phyloP scores from a whole-genome alignment of 2,113 vertebrate species.

The Aegithalos caudatus region DNA sequence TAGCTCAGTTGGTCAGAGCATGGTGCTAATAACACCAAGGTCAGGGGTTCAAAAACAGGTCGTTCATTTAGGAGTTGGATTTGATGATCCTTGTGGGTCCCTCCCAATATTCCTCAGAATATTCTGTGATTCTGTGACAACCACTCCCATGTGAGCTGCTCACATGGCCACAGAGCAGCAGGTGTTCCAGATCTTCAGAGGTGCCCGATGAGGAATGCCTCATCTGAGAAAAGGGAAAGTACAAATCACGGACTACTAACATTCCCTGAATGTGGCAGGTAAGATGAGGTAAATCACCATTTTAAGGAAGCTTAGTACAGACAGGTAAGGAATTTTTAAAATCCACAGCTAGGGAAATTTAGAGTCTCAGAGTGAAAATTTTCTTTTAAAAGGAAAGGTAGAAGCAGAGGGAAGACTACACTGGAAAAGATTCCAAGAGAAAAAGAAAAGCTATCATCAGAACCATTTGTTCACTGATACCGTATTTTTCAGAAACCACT shows the following conservation, averaged over 20 bases:
- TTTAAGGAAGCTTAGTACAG: neutral
- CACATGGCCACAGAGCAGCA: neutral
- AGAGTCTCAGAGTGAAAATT: neutral
- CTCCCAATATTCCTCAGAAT: neutral
- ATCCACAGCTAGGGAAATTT: neutral
- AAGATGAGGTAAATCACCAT: neutral
- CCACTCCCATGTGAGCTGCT: neutral
- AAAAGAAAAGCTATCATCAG: neutral
- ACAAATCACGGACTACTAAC: neutral
- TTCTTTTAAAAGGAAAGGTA: neutral
- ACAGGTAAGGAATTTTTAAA: neutral
- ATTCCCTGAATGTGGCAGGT: neutral
- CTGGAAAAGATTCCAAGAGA: neutral
- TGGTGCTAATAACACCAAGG: neutral
- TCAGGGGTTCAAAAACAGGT: fast-evolving
- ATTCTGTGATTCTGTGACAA: neutral
- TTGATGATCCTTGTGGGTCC: neutral
- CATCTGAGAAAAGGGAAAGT: neutral
- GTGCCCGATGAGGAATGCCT: neutral
- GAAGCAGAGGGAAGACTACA: neutral
- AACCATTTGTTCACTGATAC: neutral
- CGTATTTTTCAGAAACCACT: neutral
- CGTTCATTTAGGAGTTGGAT: neutral
- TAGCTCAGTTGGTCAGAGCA: neutral
- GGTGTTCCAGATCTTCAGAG: neutral